Evolutionary conservation across 2,888 invertebrate species (phyloP).

Genomic region (Tetragonisca angustula): DNA sequence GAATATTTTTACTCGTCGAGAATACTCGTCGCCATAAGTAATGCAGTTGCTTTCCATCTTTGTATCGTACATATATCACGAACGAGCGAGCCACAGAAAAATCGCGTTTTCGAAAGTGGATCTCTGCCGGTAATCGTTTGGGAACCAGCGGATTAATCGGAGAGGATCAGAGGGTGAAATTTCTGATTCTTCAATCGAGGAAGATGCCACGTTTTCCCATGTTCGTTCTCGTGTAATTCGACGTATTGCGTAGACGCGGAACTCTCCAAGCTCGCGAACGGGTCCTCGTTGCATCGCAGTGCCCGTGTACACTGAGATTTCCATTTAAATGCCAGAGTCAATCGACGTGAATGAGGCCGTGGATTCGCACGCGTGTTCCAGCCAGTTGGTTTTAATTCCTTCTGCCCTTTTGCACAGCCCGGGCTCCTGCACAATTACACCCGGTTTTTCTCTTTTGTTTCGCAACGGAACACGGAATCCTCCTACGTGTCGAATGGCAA

Average conservation of each 20-base stretch:
- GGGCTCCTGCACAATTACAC: neutral
- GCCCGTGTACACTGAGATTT: slow-evolving; percentile 27
- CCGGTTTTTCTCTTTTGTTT: slow-evolving; percentile 12
- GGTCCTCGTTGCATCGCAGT: slow-evolving; percentile 7
- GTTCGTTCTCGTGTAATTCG: slow-evolving; percentile 12
- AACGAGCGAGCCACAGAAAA: no score
- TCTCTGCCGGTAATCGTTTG: no score
- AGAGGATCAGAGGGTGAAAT: neutral
- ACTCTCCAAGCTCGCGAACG: slow-evolving; percentile 20
- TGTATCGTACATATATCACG: no score
- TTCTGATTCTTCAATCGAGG: neutral
- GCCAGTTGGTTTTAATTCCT: slow-evolving; percentile 31
- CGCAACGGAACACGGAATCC: neutral
- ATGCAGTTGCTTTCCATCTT: no score
- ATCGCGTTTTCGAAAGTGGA: no score
- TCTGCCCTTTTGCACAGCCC: slow-evolving; percentile 37
- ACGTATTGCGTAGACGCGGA: slow-evolving; percentile 35
- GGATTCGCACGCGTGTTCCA: slow-evolving; percentile 37
- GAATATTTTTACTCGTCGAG: no score
- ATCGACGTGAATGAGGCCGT: slow-evolving; percentile 59
- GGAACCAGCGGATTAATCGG: no score
- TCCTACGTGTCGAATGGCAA: neutral
- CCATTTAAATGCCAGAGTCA: slow-evolving; percentile 62
- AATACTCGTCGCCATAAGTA: no score
- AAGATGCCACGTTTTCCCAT: neutral